Percentiles rank a stretch among this genome's conserved stretches.
These are phyloP conservation scores for Nothura maculosa DNA, from an alignment of 2,797 vertebrate species.

Conservation along the genomic window DNA sequence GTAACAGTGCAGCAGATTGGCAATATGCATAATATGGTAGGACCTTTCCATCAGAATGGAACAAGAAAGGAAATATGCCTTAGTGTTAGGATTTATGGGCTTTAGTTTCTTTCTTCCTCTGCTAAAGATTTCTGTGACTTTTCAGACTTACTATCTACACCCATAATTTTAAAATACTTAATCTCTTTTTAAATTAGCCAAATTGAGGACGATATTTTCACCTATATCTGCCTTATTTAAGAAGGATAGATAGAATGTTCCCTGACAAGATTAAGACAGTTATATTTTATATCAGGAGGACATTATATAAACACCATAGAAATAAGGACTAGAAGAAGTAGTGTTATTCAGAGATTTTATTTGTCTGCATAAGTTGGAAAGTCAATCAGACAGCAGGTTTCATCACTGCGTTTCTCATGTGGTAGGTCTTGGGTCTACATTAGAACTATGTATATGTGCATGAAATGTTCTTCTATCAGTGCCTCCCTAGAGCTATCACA, in stretches of 20 bases:
- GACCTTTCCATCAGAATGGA: neutral
- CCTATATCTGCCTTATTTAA: neutral
- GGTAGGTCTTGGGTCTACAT: neutral
- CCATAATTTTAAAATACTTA: neutral
- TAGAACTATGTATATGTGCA: neutral
- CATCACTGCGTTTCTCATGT: neutral
- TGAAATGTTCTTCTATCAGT: neutral
- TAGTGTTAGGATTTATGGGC: neutral
- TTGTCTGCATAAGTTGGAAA: neutral
- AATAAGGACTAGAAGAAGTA: neutral
- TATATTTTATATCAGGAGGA: neutral
- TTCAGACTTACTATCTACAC: neutral
- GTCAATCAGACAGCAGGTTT: neutral
- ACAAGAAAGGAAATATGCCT: neutral
- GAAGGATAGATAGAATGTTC: neutral
- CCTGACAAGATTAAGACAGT: neutral
- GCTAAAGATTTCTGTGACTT: neutral
- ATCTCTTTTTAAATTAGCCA: neutral
- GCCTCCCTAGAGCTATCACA: neutral
- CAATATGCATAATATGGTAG: neutral
- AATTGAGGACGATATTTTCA: neutral
- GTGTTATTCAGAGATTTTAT: neutral
- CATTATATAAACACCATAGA: neutral
- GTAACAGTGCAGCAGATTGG: neutral
- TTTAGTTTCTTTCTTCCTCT: neutral